Conservation (phyloP, 2,797 vertebrate species). For the Myoxocephalus aenaeus region DNA sequence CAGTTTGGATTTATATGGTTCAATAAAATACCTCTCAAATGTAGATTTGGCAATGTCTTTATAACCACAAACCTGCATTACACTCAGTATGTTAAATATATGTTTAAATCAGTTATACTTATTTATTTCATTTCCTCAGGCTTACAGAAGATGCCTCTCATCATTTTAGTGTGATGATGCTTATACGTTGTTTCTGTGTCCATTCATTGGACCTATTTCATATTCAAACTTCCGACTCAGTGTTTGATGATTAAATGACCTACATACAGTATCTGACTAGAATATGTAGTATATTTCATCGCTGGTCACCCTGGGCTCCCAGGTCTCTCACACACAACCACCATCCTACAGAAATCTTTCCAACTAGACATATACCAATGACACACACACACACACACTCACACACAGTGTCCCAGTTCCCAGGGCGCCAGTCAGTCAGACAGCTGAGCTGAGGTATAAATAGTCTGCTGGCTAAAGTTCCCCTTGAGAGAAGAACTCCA, state of each 20-base stretch:
- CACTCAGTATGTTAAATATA: background rate
- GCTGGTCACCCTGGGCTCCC: background rate
- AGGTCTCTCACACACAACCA: slow-evolving; percentile 22
- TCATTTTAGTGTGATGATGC: background rate
- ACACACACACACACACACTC: slow-evolving; percentile 33
- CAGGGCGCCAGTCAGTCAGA: slow-evolving; percentile 74
- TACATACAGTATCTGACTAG: slow-evolving; percentile 4
- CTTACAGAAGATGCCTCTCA: background rate
- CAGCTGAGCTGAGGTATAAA: slow-evolving; percentile 75
- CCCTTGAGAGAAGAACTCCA: slow-evolving; percentile 56
- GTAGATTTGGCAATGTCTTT: slow-evolving; percentile 1
- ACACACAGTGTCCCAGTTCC: slow-evolving; percentile 68
- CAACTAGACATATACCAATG: slow-evolving; percentile 34
- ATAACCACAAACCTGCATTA: background rate
- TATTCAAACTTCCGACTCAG: slow-evolving; percentile 2
- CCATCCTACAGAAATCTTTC: slow-evolving; percentile 32
- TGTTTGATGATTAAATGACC: slow-evolving; percentile 34
- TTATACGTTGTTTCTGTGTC: background rate
- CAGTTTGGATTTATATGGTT: background rate
- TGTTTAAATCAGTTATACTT: background rate
- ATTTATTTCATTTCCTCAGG: background rate
- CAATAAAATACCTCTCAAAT: background rate
- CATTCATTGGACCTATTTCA: background rate
- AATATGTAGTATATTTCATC: slow-evolving; percentile 19
- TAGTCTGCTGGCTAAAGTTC: slow-evolving; percentile 73